Conservation (phyloP, 1,140 invertebrate species). For the Dreissena rostriformis region DNA sequence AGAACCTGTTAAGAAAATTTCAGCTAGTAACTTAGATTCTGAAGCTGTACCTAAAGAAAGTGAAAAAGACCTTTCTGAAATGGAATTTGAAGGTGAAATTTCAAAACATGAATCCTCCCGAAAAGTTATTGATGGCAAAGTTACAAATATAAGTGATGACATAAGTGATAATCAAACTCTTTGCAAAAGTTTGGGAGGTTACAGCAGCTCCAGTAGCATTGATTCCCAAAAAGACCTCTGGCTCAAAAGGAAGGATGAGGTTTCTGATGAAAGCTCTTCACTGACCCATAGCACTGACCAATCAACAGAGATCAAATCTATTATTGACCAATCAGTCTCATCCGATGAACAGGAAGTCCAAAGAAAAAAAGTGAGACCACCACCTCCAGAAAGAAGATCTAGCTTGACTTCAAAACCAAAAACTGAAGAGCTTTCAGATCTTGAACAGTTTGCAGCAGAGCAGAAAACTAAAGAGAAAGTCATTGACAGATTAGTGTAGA, state of each 20-base stretch:
- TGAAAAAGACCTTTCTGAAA: constrained; percentile 41
- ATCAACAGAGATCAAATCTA: constrained; percentile 12
- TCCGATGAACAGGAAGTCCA: constrained; percentile 3
- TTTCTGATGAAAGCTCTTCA: constrained; percentile 31
- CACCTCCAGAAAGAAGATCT: constrained; percentile 57
- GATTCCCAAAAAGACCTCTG: constrained; percentile 61
- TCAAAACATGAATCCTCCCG: constrained; percentile 18
- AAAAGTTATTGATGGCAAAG: constrained; percentile 43
- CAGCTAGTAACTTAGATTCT: constrained; percentile 35
- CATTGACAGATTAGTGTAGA: no score
- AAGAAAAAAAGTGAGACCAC: constrained; percentile 51
- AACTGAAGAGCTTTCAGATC: constrained; percentile 27
- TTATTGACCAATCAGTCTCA: constrained; percentile 1
- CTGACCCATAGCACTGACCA: constrained; percentile 17
- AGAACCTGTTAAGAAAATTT: constrained; percentile 41
- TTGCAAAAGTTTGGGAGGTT: constrained; percentile 50
- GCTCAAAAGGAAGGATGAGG: constrained; percentile 47
- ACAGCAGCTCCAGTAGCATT: constrained; percentile 57
- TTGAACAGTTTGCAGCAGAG: neutral
- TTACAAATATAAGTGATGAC: constrained; percentile 40
- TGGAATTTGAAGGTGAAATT: constrained; percentile 18
- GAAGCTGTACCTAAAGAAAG: constrained; percentile 12
- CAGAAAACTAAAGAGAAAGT: constrained; percentile 8
- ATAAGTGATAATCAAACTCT: neutral
- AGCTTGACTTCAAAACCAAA: constrained; percentile 54